phyloP scores from a whole-genome alignment of 1,140 invertebrate genomes.

The Panulirus ornatus region DNA sequence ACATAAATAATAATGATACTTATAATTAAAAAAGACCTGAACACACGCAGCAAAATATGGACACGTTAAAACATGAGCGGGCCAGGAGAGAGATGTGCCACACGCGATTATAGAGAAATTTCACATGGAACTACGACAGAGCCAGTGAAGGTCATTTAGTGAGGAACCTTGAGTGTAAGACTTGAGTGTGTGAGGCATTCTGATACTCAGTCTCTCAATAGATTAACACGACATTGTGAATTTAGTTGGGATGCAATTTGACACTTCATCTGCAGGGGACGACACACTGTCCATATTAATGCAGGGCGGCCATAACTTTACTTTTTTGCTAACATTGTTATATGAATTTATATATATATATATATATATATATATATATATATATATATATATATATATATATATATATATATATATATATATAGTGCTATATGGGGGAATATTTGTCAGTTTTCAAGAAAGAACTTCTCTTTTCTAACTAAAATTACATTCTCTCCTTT shows the following conservation, averaged over 20 bases:
- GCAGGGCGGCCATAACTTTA: conserved; percentile 60
- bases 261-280: conserved; percentile 6
- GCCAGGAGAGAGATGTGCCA: conserved; percentile 38
- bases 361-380: neutral
- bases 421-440: too few species aligned
- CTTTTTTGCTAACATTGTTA: too few species aligned
- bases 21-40: conserved; percentile 20
- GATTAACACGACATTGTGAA: conserved; percentile 7
- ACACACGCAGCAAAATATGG: conserved; percentile 49
- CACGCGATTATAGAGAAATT: conserved; percentile 61
- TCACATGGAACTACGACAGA: conserved; percentile 64
- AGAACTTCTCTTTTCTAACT: too few species aligned
- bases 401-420: neutral
- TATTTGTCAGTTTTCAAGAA: too few species aligned
- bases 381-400: conserved; percentile 26
- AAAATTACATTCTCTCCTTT: too few species aligned
- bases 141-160: conserved; percentile 52
- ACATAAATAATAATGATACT: conserved; percentile 43
- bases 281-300: conserved; percentile 20
- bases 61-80: conserved; percentile 57
- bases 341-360: neutral
- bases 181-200: conserved; percentile 38
- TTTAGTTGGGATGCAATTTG: neutral
- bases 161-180: conserved; percentile 43
- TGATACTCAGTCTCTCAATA: conserved; percentile 67